Percentiles rank a stretch among this genome's conserved stretches.
These are phyloP conservation scores for Sylvia borin DNA, from an alignment of 2,797 vertebrate genomes.

Conservation along the genomic window DNA sequence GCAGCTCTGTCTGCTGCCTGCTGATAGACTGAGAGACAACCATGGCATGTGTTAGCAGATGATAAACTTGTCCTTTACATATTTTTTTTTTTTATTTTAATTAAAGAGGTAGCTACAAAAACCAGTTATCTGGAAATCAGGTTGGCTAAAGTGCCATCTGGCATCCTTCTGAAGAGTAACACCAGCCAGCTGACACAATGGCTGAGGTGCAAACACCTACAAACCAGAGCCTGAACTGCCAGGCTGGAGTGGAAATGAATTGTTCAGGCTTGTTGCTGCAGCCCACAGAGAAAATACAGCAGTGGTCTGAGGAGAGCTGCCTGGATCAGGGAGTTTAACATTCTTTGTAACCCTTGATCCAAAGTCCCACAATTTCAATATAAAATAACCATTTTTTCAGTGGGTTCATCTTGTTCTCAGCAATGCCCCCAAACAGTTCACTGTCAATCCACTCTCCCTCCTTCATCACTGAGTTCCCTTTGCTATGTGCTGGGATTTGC, in stretches of 20 bases:
- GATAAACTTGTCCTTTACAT: neutral
- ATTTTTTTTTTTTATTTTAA: slow-evolving; percentile 6
- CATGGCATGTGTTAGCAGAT: neutral
- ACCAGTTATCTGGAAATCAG: neutral
- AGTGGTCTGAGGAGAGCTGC: neutral
- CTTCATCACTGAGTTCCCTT: neutral
- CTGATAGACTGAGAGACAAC: neutral
- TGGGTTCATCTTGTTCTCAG: neutral
- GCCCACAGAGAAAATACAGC: neutral
- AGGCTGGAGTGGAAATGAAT: neutral
- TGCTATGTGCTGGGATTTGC: neutral
- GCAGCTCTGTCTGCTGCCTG: neutral
- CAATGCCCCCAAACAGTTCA: neutral
- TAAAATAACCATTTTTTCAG: neutral
- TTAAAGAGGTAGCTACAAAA: slow-evolving; percentile 21
- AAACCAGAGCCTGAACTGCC: neutral
- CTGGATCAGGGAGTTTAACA: neutral
- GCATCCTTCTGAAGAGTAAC: slow-evolving; percentile 3
- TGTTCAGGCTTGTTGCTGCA: neutral
- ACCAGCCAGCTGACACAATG: neutral
- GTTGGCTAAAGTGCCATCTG: slow-evolving; percentile 1
- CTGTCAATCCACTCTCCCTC: neutral
- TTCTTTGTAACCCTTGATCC: neutral
- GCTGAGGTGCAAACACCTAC: neutral
- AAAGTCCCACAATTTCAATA: neutral